These are phyloP conservation scores for Euphydryas editha DNA, from an alignment of 2,888 invertebrate species.

Conservation along the genomic window DNA sequence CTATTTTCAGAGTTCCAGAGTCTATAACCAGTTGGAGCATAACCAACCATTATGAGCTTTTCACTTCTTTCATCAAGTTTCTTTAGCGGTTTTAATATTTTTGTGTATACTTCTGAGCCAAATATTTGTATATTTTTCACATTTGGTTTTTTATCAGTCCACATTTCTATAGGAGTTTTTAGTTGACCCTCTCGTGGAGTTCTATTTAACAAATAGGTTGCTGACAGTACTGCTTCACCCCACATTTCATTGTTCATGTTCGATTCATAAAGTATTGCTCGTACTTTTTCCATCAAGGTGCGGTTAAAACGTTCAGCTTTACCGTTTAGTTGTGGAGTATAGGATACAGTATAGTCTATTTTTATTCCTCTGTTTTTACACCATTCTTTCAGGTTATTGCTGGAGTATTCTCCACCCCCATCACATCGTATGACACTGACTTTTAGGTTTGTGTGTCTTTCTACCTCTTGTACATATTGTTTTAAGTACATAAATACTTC, in stretches of 20 bases:
- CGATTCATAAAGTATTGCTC: background rate
- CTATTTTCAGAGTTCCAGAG: background rate
- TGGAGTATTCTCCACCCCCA: background rate
- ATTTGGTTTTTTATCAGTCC: background rate
- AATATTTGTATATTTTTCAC: background rate
- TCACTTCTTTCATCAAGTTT: background rate
- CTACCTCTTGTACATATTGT: background rate
- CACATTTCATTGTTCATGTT: background rate
- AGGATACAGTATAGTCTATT: background rate
- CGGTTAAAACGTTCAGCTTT: background rate
- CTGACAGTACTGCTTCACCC: background rate
- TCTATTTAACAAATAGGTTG: background rate
- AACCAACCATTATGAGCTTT: background rate
- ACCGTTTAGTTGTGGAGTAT: background rate
- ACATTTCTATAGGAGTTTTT: background rate
- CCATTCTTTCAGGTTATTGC: background rate
- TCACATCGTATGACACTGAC: background rate
- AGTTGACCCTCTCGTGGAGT: background rate
- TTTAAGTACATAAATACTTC: background rate
- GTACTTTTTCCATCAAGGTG: background rate
- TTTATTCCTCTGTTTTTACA: background rate
- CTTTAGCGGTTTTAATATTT: background rate
- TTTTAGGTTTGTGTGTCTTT: background rate
- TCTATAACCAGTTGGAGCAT: background rate
- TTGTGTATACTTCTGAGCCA: background rate